Conservation (phyloP, 2,113 vertebrate species). For the Baryphthengus martii region DNA sequence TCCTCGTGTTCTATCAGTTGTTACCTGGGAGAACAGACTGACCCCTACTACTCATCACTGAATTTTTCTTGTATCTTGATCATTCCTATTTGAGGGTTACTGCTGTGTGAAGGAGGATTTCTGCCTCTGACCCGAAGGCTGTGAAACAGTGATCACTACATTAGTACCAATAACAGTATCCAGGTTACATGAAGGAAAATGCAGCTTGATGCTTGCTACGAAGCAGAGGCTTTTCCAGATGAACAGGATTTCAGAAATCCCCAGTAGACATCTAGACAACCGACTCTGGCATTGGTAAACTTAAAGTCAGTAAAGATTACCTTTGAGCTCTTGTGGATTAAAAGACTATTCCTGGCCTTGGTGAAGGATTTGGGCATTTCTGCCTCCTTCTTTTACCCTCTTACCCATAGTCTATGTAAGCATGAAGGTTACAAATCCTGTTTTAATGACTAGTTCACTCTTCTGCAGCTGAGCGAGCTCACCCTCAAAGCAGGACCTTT, state of each 20-base stretch:
- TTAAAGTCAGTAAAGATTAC: not conserved
- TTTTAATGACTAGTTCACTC: not conserved
- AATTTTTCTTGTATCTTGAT: not conserved
- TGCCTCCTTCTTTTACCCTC: not conserved
- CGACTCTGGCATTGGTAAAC: not conserved
- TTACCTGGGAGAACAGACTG: not conserved
- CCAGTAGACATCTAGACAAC: not conserved
- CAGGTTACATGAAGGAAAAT: not conserved
- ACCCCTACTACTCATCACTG: not conserved
- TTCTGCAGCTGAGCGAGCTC: not conserved
- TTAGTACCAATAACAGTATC: not conserved
- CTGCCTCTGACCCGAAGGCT: not conserved
- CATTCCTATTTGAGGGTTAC: not conserved
- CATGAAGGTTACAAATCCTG: not conserved
- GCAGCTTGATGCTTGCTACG: not conserved
- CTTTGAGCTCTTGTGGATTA: not conserved
- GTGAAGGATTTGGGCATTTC: not conserved
- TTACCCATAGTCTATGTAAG: not conserved
- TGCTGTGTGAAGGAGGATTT: not conserved
- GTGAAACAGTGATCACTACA: not conserved
- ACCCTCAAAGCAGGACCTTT: not conserved
- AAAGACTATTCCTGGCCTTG: not conserved
- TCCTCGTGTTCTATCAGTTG: not conserved
- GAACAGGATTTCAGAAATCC: not conserved
- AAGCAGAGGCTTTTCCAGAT: not conserved